Conservation (phyloP, 2,888 invertebrate species). For the Harpalus rubripes region DNA sequence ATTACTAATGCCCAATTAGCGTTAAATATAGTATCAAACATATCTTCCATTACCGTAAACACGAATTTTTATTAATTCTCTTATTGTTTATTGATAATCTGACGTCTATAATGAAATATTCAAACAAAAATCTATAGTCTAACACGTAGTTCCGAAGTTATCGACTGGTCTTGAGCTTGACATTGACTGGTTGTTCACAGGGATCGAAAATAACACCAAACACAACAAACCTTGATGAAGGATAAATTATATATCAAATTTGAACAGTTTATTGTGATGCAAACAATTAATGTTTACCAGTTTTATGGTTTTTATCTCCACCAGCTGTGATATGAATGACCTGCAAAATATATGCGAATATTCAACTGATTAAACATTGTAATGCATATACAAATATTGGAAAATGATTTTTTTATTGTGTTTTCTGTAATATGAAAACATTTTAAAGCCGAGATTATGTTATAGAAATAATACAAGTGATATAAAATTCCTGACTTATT, state of each 20-base stretch:
- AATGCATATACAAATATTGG: background rate
- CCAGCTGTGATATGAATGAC: conserved; percentile 13
- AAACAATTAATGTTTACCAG: conserved; percentile 4
- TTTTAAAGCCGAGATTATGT: too few relatives aligned
- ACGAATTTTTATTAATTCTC: background rate
- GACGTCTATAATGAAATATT: conserved; percentile 26
- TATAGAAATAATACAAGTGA: too few relatives aligned
- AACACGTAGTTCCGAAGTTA: background rate
- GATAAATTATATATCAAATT: conserved; percentile 21
- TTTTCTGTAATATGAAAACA: too few relatives aligned
- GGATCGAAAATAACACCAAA: conserved; percentile 28
- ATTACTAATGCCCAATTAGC: background rate
- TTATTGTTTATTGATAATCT: conserved; percentile 13
- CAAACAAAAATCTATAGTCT: conserved; percentile 11
- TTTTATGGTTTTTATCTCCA: conserved; percentile 8
- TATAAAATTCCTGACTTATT: too few relatives aligned
- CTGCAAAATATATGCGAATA: background rate
- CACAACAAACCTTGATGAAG: conserved; percentile 21
- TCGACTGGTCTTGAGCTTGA: conserved; percentile 22
- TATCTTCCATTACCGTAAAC: background rate
- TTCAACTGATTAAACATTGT: background rate
- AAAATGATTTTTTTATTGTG: background rate
- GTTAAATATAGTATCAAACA: background rate
- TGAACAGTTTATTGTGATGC: conserved; percentile 11
- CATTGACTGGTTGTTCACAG: conserved; percentile 36